A percentile compares a stretch with the other conserved stretches of the same genome.
Evolutionary conservation across 2,797 vertebrate species (phyloP).

Genomic region (Xenentodon cancila): DNA sequence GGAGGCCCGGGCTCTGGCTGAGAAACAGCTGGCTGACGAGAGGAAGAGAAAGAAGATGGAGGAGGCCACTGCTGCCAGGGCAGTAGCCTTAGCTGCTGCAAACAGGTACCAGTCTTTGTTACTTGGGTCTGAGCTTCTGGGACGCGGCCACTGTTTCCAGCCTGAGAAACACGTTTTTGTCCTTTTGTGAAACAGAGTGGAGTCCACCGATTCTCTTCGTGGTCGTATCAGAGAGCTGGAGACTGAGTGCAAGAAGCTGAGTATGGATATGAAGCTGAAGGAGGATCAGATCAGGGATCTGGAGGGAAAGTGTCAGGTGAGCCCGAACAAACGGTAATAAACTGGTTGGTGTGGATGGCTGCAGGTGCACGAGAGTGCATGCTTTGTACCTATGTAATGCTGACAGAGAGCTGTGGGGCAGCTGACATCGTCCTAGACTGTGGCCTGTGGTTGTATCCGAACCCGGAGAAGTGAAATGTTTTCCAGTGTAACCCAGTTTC

Average conservation of each 20-base stretch:
- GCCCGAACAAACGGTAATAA: not conserved
- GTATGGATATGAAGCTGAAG: conserved; percentile 93
- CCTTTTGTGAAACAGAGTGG: conserved; percentile 82
- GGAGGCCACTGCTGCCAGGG: conserved; percentile 93
- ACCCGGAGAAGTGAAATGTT: not conserved
- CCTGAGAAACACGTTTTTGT: not conserved
- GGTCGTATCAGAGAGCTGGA: conserved; percentile 94
- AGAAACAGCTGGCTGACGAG: conserved; percentile 96
- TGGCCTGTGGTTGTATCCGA: too few species aligned
- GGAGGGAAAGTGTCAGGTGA: conserved; percentile 95
- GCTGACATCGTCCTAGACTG: too few species aligned
- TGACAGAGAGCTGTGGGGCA: too few species aligned
- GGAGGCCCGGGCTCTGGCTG: conserved; percentile 90
- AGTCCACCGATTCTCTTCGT: conserved; percentile 92
- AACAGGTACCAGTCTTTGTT: conserved; percentile 82
- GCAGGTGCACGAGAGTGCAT: not conserved
- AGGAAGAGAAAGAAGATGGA: conserved; percentile 98
- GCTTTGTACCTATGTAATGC: not conserved
- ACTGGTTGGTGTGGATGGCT: not conserved
- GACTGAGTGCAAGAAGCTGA: conserved; percentile 95
- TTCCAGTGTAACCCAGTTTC: not conserved
- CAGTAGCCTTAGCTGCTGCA: conserved; percentile 92
- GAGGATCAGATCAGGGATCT: conserved; percentile 96
- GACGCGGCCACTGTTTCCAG: not conserved
- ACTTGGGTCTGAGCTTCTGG: not conserved